Evolutionary conservation across 2,113 vertebrate species (phyloP), one percentile per base, ranked within the genome.

Genomic region (Stigmatopora nigra): DNA sequence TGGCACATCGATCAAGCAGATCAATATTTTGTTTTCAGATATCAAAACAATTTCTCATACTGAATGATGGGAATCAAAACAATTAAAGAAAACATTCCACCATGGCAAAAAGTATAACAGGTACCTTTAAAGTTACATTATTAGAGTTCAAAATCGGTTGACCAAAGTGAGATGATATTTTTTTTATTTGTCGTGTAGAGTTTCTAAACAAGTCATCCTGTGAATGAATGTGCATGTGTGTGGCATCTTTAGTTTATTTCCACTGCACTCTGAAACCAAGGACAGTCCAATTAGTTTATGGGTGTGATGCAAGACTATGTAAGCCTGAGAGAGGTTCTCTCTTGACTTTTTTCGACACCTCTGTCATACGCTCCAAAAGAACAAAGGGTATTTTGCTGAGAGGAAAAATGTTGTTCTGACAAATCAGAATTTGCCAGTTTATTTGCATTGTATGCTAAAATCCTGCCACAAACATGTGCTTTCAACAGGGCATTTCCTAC

Each of bases 301-400:
- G 48, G 69, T 17, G 80, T 83, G 84, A 88, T 86, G 84, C 87
- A 88, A 87, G 78, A 72, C 63, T 67, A 47, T 80, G 80, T 83
- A 64, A 81, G 71, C 61, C 53, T 48, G 74, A 75, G 57, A 78
- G 59, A 77, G 71, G 75, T 71, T 81, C 72, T 64, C n/a, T 55
- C 67, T 15, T 76, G 78, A 76, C 77, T 77, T 72, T 63, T 75
- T 70, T 78, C 61, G 61, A 67, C 77, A 79, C 69, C 72, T 84
- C 69, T 59, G 72, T 71, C 38, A 53, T 76, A 68, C 64, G 38
- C 67, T 66, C 61, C 11, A 17, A 61, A 76, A 72, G 64, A 66
- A 73, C 65, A 19, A 58, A 71, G 75, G 72, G 80, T 67, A 49
- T 49, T 57, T 59, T 53, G 53, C 59, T 61, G 63, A 20, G 61